These are phyloP conservation scores for rabbit (Oryctolagus cuniculus) DNA, from an alignment of 2,113 vertebrate species.

Conservation along the genomic window DNA sequence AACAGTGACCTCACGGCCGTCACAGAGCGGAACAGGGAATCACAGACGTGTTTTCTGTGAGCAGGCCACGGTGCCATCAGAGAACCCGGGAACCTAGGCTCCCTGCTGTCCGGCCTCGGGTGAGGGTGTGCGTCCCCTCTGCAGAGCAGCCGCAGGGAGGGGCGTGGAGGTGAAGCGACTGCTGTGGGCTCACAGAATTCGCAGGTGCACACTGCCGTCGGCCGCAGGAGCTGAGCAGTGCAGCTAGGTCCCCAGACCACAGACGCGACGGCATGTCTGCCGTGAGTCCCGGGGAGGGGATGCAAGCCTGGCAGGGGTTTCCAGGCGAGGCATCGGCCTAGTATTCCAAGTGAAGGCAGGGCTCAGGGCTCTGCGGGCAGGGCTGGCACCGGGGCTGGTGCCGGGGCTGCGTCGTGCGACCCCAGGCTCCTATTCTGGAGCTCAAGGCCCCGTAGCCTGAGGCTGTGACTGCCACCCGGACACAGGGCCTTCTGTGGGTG, in stretches of 20 bases:
- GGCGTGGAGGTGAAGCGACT: not conserved
- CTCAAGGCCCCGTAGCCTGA: not conserved
- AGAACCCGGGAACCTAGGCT: no score
- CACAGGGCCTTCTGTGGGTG: not conserved
- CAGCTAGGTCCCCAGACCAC: not conserved
- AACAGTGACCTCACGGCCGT: conserved; percentile 28
- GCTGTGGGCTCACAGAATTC: not conserved
- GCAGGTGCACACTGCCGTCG: no score
- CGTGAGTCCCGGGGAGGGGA: no score
- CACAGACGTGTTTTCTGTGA: not conserved
- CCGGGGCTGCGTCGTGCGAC: not conserved
- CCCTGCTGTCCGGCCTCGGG: not conserved
- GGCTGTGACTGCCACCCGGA: not conserved
- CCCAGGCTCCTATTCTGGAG: not conserved
- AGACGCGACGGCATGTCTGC: not conserved
- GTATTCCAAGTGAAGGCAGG: no score
- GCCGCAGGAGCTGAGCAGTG: not conserved
- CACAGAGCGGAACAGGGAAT: not conserved
- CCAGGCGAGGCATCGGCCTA: not conserved
- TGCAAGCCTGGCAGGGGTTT: not conserved
- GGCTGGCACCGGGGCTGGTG: not conserved
- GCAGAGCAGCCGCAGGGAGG: not conserved
- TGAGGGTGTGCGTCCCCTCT: no score
- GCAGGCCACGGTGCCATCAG: not conserved
- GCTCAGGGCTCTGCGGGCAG: no score